Evolutionary conservation across 2,888 invertebrate genomes (phyloP).

Genomic region (Liopterus haemorrhoidalis): DNA sequence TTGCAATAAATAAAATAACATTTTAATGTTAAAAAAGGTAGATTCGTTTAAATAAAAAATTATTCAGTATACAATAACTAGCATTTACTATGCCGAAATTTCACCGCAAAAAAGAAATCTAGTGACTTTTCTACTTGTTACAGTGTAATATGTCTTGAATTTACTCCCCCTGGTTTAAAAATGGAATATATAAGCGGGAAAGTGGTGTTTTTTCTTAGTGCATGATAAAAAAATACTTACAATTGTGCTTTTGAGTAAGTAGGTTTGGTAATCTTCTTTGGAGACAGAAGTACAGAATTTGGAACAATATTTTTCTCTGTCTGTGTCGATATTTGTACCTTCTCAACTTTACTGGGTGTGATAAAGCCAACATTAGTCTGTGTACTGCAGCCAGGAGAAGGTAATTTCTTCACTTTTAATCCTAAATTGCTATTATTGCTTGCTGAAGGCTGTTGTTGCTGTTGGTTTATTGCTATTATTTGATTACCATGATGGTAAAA

Average conservation of each 20-base stretch:
- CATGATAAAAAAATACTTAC: slow-evolving; percentile 36
- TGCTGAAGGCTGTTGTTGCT: slow-evolving; percentile 43
- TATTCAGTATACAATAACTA: too few relatives aligned
- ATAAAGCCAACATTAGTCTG: slow-evolving; percentile 6
- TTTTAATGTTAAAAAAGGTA: too few relatives aligned
- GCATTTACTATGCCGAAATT: too few relatives aligned
- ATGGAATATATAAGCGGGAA: slow-evolving; percentile 3
- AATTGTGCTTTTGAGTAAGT: slow-evolving; percentile 42
- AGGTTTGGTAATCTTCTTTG: slow-evolving; percentile 36
- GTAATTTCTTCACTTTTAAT: slow-evolving; percentile 33
- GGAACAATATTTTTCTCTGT: slow-evolving; percentile 4
- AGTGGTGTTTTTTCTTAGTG: not conserved
- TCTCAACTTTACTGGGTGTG: not conserved
- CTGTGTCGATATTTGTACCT: not conserved
- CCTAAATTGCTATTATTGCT: slow-evolving; percentile 19
- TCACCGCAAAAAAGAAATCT: too few relatives aligned
- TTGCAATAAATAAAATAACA: too few relatives aligned
- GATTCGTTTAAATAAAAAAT: too few relatives aligned
- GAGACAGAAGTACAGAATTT: slow-evolving; percentile 25
- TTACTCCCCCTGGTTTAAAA: slow-evolving; percentile 5
- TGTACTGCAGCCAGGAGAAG: slow-evolving; percentile 27
- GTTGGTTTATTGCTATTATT: slow-evolving; percentile 37
- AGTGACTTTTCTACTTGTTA: too few relatives aligned
- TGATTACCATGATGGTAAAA: slow-evolving; percentile 50
- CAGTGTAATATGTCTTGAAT: too few relatives aligned